Conservation (phyloP, 2,797 vertebrate genomes). For the Ciconia nigra region DNA sequence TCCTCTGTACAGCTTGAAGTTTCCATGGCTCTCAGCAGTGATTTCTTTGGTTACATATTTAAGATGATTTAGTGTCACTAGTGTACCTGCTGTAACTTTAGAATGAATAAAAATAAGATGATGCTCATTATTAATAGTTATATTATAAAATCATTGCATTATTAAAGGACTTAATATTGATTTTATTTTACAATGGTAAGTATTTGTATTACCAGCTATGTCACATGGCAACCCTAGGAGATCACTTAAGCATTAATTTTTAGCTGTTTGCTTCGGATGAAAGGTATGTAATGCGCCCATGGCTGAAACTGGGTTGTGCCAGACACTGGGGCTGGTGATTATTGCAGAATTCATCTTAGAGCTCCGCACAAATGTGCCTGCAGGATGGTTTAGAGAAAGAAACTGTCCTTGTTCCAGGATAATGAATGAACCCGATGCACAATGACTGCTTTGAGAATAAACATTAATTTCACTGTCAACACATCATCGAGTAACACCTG, state of each 20-base stretch:
- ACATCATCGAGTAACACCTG: slow-evolving; percentile 18
- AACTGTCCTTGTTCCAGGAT: neutral
- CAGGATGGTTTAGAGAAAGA: neutral
- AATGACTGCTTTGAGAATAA: slow-evolving; percentile 38
- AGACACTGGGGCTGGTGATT: neutral
- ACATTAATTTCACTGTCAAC: slow-evolving; percentile 18
- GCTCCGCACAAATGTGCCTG: neutral
- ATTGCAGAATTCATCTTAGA: neutral
- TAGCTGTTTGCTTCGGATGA: neutral
- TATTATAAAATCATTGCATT: neutral
- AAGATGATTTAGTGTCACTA: neutral
- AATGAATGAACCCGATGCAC: slow-evolving; percentile 1
- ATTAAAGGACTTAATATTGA: neutral
- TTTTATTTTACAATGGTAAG: neutral
- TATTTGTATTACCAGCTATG: neutral
- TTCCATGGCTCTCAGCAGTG: neutral
- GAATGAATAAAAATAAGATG: neutral
- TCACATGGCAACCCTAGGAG: neutral
- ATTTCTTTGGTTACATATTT: neutral
- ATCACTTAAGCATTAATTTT: neutral
- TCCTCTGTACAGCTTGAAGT: neutral
- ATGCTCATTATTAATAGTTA: neutral
- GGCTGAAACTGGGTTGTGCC: neutral
- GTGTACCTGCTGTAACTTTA: neutral
- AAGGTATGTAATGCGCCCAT: neutral